A percentile compares a stretch with the other conserved stretches of the same genome.
Evolutionary conservation across 2,113 vertebrate genomes (phyloP).

Genomic region (Phaetusa simplex): DNA sequence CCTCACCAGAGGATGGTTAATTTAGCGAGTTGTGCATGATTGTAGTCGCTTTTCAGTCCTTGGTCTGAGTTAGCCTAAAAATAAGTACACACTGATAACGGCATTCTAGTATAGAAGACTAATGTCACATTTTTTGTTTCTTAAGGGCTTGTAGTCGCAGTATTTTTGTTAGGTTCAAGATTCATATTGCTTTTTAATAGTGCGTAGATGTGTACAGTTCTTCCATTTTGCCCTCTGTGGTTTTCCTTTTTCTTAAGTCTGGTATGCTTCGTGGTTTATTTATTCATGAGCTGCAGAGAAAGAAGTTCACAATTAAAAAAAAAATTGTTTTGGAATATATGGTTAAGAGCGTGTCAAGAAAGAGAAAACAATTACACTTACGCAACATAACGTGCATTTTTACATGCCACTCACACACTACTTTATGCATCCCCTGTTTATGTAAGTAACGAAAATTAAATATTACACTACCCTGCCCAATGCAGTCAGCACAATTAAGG

Average conservation of each 20-base stretch:
- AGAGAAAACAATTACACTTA: neutral
- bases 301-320: neutral
- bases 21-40: neutral
- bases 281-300: constrained; percentile 19
- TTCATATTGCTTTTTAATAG: neutral
- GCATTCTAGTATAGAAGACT: neutral
- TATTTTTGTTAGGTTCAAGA: neutral
- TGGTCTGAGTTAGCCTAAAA: neutral
- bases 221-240: constrained; percentile 29
- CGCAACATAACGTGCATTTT: neutral
- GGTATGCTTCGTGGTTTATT: neutral
- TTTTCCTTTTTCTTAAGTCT: constrained; percentile 14
- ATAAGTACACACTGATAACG: neutral
- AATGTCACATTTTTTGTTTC: neutral
- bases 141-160: neutral
- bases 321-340: neutral
- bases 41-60: neutral
- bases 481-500: neutral
- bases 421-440: neutral
- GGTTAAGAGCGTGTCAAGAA: neutral
- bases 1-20: neutral
- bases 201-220: neutral
- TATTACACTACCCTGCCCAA: neutral
- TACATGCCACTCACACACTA: neutral
- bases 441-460: constrained; percentile 7